A percentile compares a stretch with the other conserved stretches of the same genome.
These are phyloP conservation scores for Isoperla grammatica DNA, from an alignment of 2,888 invertebrate genomes.

Conservation along the genomic window DNA sequence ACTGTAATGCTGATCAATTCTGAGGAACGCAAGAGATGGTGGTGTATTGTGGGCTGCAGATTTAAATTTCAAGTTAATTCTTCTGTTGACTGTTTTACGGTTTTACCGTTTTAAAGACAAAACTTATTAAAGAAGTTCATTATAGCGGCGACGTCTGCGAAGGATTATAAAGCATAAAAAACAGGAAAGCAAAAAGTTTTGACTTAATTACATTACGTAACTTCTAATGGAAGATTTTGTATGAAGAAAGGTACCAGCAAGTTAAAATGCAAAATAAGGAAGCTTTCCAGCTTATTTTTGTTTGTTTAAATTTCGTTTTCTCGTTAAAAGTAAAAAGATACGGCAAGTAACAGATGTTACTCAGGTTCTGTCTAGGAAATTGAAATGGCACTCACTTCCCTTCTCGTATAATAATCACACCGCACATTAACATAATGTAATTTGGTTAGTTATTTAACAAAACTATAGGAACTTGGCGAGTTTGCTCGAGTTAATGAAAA, in stretches of 20 bases:
- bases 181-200: conserved; percentile 20
- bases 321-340: neutral
- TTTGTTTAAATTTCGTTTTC: conserved; percentile 12
- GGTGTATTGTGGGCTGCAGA: too few relatives aligned
- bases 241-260: conserved; percentile 11
- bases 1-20: too few relatives aligned
- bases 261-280: neutral
- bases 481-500: too few relatives aligned
- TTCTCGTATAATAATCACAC: too few relatives aligned
- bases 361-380: too few relatives aligned
- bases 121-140: conserved; percentile 24
- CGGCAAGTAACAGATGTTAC: too few relatives aligned
- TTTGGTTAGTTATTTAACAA: too few relatives aligned
- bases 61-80: too few relatives aligned
- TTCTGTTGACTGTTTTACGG: conserved; percentile 2
- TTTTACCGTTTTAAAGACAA: conserved; percentile 21
- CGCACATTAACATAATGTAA: too few relatives aligned
- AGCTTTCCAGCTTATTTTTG: neutral
- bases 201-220: conserved; percentile 24
- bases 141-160: conserved; percentile 16
- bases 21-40: too few relatives aligned
- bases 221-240: conserved; percentile 24
- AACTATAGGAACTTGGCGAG: too few relatives aligned
- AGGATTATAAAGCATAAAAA: conserved; percentile 19
- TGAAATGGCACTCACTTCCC: too few relatives aligned